Evolutionary conservation across 2,797 vertebrate genomes (phyloP).

Genomic region (Garrulus glandarius): DNA sequence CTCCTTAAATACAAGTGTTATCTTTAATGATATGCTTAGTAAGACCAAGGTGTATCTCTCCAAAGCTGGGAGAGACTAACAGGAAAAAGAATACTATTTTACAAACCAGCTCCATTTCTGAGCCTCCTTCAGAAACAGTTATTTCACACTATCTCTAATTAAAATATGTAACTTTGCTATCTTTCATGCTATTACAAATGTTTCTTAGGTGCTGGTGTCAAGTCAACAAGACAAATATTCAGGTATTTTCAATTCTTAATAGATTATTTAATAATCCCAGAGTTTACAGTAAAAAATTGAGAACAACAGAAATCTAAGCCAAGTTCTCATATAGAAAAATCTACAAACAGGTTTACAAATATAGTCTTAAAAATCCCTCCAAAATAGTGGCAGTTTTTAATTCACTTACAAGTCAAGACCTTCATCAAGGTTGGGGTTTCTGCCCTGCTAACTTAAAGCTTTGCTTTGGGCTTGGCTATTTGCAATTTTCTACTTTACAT

Average conservation of each 20-base stretch:
- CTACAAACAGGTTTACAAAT: neutral
- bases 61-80: neutral
- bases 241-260: neutral
- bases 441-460: constrained; percentile 24
- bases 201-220: neutral
- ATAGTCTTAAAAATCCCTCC: neutral
- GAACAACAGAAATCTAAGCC: neutral
- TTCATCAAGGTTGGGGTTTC: neutral
- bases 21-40: neutral
- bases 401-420: constrained; percentile 34
- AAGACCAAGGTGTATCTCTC: neutral
- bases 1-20: neutral
- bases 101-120: constrained; percentile 33
- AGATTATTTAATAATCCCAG: neutral
- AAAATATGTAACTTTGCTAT: neutral
- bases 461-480: neutral
- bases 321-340: neutral
- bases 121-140: neutral
- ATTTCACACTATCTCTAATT: constrained; percentile 1
- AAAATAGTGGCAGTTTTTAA: neutral
- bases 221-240: neutral
- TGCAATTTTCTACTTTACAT: neutral
- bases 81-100: neutral
- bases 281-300: neutral
- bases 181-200: neutral